A percentile compares a stretch with the other conserved stretches of the same genome.
Evolutionary conservation across 1,140 invertebrate species (phyloP).

Genomic region (Patella vulgata): DNA sequence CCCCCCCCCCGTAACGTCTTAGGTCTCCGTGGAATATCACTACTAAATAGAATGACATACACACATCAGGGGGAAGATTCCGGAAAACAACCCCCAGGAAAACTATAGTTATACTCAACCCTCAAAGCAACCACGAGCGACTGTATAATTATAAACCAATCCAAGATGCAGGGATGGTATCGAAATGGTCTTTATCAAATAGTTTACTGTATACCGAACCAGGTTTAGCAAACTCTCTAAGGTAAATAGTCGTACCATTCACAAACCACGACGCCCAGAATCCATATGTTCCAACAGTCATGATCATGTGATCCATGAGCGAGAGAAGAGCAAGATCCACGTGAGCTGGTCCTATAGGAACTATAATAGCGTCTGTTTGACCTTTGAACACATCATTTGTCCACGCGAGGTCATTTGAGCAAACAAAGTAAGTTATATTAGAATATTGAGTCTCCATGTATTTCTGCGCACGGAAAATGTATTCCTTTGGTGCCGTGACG

Average conservation of each 20-base stretch:
- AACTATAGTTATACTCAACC: too few relatives aligned
- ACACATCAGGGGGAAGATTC: too few relatives aligned
- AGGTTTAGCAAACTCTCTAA: conserved; percentile 33
- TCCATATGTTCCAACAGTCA: conserved; percentile 54
- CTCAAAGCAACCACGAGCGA: too few relatives aligned
- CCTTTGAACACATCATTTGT: conserved; percentile 24
- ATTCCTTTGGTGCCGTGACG: conserved; percentile 14
- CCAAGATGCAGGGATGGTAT: conserved; percentile 33
- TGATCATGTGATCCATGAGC: conserved; percentile 52
- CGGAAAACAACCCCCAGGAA: too few relatives aligned
- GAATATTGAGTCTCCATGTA: conserved; percentile 26
- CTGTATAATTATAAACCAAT: conserved; percentile 31
- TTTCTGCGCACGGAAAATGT: conserved; percentile 22
- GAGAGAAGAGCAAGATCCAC: conserved; percentile 52
- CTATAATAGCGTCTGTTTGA: conserved; percentile 20
- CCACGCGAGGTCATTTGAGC: conserved; percentile 17
- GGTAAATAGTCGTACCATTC: conserved; percentile 41
- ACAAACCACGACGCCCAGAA: conserved; percentile 54
- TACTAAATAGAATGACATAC: too few relatives aligned
- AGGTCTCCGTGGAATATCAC: too few relatives aligned
- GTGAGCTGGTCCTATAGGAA: conserved; percentile 23
- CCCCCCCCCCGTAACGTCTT: too few relatives aligned
- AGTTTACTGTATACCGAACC: conserved; percentile 17
- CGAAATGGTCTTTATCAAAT: conserved; percentile 30
- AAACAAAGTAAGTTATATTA: conserved; percentile 24